phyloP scores from a whole-genome alignment of 2,113 vertebrate genomes.

The Petaurus breviceps region DNA sequence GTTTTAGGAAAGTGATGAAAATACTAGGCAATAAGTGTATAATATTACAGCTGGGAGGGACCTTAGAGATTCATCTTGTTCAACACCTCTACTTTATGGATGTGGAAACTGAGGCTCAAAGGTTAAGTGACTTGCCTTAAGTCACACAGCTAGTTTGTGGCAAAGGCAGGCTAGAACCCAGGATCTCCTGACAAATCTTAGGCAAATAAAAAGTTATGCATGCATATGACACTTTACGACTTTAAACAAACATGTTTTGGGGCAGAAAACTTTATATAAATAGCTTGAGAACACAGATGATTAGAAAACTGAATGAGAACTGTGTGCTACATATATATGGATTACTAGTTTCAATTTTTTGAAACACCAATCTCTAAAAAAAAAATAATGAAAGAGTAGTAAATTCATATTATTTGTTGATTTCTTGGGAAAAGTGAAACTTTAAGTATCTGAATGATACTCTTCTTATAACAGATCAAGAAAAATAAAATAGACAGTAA shows the following conservation, averaged over 20 bases:
- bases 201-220: background rate
- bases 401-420: rapidly evolving
- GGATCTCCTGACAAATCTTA: background rate
- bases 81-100: background rate
- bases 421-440: background rate
- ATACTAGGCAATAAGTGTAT: rapidly evolving
- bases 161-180: background rate
- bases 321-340: background rate
- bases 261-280: background rate
- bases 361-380: background rate
- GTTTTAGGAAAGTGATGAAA: background rate
- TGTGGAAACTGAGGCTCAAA: background rate
- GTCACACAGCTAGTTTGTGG: background rate
- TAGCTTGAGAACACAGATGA: rapidly evolving
- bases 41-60: background rate
- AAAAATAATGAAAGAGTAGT: background rate
- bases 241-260: background rate
- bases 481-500: conserved; percentile 54
- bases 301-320: background rate
- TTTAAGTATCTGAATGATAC: background rate
- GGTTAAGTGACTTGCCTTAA: background rate
- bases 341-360: background rate
- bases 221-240: background rate
- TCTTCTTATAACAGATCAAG: background rate
- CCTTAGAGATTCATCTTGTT: background rate